Percentiles rank a stretch among this genome's conserved stretches.
These are phyloP conservation scores for Dyspetes luteomarginatus DNA, from an alignment of 2,888 invertebrate species.

Conservation along the genomic window DNA sequence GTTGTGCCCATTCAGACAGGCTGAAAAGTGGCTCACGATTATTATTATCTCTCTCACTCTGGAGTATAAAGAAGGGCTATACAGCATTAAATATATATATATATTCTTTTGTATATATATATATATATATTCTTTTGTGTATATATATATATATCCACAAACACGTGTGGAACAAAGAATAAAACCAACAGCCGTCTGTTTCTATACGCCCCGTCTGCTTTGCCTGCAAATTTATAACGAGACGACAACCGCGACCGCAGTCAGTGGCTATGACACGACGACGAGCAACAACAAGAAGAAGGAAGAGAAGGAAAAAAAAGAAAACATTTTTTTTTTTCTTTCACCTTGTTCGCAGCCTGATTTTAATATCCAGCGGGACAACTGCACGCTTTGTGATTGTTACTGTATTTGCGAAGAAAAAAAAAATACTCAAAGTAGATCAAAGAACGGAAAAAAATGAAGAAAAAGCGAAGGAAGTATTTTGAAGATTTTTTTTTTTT, in stretches of 20 bases:
- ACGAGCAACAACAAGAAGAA: constrained; percentile 23
- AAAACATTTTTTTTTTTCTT: no score
- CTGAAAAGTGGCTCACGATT: constrained; percentile 65
- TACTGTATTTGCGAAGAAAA: background rate
- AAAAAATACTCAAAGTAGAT: background rate
- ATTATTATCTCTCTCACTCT: constrained; percentile 49
- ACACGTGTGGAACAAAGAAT: background rate
- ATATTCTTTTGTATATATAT: no score
- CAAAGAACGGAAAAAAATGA: background rate
- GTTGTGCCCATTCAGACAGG: constrained; percentile 66
- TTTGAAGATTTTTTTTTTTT: background rate
- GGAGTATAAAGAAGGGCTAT: constrained; percentile 19
- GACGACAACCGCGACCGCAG: constrained; percentile 52
- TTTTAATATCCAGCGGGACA: constrained; percentile 44
- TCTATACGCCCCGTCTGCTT: constrained; percentile 4
- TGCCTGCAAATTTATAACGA: constrained; percentile 39
- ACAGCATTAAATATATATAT: no score
- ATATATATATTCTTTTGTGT: no score
- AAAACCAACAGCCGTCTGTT: constrained; percentile 36
- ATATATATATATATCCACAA: no score
- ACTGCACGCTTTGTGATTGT: constrained; percentile 46
- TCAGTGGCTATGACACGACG: constrained; percentile 43
- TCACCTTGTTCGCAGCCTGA: constrained; percentile 42
- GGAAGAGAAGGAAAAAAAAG: background rate
- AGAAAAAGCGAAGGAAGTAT: background rate